Percentiles rank a stretch among this genome's conserved stretches.
phyloP scores from a whole-genome alignment of 1,140 invertebrate species.

The Phymorhynchus buccinoides region DNA sequence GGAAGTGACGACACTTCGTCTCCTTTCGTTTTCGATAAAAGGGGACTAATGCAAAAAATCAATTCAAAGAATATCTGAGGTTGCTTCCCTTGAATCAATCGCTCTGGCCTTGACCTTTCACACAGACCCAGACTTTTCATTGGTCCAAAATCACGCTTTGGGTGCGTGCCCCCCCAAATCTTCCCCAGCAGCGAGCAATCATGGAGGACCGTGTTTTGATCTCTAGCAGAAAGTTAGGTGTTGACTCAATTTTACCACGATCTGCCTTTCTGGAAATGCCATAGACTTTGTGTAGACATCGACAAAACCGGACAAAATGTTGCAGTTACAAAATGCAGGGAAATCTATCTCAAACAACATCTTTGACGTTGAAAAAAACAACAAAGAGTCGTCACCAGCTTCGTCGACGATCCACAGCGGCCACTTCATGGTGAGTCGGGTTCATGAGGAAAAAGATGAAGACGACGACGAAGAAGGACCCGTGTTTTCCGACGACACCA shows the following conservation, averaged over 20 bases:
- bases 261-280: constrained; percentile 39
- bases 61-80: neutral
- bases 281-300: constrained; percentile 33
- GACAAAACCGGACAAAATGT: constrained; percentile 38
- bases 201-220: constrained; percentile 35
- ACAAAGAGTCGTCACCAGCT: constrained; percentile 39
- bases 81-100: neutral
- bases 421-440: constrained; percentile 98
- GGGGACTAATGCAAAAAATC: neutral
- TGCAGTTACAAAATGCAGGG: constrained; percentile 42
- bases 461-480: constrained; percentile 75
- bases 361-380: constrained; percentile 25
- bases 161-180: neutral
- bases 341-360: neutral
- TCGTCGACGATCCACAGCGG: constrained; percentile 88
- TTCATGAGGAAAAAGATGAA: constrained; percentile 91
- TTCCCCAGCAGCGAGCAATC: neutral
- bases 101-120: neutral
- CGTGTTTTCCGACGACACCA: constrained; percentile 40
- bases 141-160: constrained; percentile 32
- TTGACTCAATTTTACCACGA: neutral
- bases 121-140: constrained; percentile 6
- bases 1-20: no score
- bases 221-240: neutral
- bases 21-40: no score